Conservation (phyloP, 2,113 vertebrate genomes). For the Hydrochoerus hydrochaeris region DNA sequence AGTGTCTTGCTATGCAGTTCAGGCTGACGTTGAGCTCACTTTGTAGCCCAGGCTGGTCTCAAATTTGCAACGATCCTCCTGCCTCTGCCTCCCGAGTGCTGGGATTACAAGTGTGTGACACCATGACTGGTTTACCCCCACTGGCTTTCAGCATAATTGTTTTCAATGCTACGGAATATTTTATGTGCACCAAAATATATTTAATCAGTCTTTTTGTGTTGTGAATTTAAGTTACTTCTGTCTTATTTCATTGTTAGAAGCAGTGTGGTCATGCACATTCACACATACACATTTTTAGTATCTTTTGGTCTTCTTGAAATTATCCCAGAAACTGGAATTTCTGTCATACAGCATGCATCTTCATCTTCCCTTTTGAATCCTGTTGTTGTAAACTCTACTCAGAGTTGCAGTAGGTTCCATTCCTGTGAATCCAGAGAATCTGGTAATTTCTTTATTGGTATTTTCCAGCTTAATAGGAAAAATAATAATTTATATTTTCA, state of each 20-base stretch:
- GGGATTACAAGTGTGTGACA: too few relatives aligned
- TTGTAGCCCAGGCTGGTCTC: too few relatives aligned
- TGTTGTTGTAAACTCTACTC: not conserved
- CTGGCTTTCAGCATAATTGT: not conserved
- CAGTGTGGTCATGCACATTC: not conserved
- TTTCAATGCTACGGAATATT: not conserved
- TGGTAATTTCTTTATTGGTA: not conserved
- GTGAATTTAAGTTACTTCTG: not conserved
- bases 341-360: not conserved
- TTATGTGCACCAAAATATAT: not conserved
- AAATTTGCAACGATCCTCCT: too few relatives aligned
- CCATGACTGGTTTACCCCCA: not conserved
- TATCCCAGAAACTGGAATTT: not conserved
- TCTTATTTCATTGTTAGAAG: not conserved
- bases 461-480: constrained; percentile 33
- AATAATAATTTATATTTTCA: constrained; percentile 23
- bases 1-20: too few relatives aligned
- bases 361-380: not conserved
- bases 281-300: not conserved
- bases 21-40: too few relatives aligned
- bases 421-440: not conserved
- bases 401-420: not conserved
- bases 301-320: constrained; percentile 1
- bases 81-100: too few relatives aligned
- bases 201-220: not conserved